Evolutionary conservation across 2,888 invertebrate species (phyloP).

Genomic region (Choristoneura rosaceana): DNA sequence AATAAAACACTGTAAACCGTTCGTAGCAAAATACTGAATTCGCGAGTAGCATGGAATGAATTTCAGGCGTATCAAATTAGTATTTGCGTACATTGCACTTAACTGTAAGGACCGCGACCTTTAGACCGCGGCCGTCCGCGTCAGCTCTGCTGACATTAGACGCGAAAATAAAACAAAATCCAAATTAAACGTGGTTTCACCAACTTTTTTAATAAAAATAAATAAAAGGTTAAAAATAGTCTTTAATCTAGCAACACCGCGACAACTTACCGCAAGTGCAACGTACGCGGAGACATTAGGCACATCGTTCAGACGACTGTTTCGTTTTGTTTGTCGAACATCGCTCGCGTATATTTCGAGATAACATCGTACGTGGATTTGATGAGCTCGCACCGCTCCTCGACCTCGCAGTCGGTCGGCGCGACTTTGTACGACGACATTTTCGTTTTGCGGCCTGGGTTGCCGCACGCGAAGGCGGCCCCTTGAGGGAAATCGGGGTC

Average conservation of each 20-base stretch:
- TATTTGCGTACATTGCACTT: conserved; percentile 55
- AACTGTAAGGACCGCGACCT: conserved; percentile 11
- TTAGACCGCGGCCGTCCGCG: conserved; percentile 5
- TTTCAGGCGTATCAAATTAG: conserved; percentile 70
- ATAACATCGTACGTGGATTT: conserved; percentile 80
- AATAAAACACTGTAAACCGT: conserved; percentile 67
- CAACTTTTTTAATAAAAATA: conserved; percentile 29
- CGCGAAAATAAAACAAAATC: conserved; percentile 4
- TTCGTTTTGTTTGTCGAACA: conserved; percentile 79
- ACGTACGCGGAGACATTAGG: conserved; percentile 53
- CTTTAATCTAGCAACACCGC: conserved; percentile 28
- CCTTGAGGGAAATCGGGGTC: conserved; percentile 52
- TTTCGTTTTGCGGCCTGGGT: conserved; percentile 52
- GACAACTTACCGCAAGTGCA: conserved; percentile 28
- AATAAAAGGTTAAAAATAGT: conserved; percentile 19
- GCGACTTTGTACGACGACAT: conserved; percentile 71
- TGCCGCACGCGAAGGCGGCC: conserved; percentile 47
- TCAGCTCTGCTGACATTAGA: conserved; percentile 32
- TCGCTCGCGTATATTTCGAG: conserved; percentile 77
- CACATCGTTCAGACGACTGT: conserved; percentile 77
- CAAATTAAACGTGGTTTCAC: conserved; percentile 25
- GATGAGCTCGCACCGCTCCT: conserved; percentile 76
- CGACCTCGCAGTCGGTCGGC: conserved; percentile 71
- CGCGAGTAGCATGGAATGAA: conserved; percentile 74
- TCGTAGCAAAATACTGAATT: conserved; percentile 77